Conservation (phyloP, 2,113 vertebrate genomes). For the Pantherophis guttatus region DNA sequence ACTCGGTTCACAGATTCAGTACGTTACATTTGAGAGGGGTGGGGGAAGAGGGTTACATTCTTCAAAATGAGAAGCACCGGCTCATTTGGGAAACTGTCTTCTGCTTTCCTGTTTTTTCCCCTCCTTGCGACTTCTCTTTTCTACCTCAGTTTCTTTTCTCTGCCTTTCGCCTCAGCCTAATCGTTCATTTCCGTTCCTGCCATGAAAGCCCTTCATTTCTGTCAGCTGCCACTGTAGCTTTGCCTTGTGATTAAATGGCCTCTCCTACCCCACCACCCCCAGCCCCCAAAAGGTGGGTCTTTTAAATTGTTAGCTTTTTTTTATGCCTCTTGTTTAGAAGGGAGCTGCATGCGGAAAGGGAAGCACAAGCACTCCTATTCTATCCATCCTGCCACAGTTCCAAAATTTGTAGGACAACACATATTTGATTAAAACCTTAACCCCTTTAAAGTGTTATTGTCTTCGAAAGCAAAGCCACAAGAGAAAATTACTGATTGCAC, state of each 20-base stretch:
- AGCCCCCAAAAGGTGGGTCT: neutral
- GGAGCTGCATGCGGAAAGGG: slow-evolving; percentile 11
- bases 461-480: slow-evolving; percentile 29
- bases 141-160: slow-evolving; percentile 28
- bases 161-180: slow-evolving; percentile 38
- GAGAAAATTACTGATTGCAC: neutral
- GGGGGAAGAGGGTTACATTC: neutral
- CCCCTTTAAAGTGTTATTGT: slow-evolving; percentile 39
- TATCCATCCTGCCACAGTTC: slow-evolving; percentile 9
- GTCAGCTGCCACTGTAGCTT: slow-evolving; percentile 37
- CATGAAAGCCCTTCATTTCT: slow-evolving; percentile 47
- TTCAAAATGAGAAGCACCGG: neutral
- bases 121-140: slow-evolving; percentile 16
- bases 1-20: neutral
- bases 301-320: slow-evolving; percentile 13
- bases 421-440: slow-evolving; percentile 13
- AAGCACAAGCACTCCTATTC: slow-evolving; percentile 46
- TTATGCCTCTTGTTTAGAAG: slow-evolving; percentile 7
- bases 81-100: neutral
- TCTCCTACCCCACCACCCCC: neutral
- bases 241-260: neutral
- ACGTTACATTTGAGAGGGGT: neutral
- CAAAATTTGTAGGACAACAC: slow-evolving; percentile 40
- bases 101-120: neutral
- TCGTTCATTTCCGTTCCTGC: slow-evolving; percentile 47